Conservation (phyloP, 2,797 vertebrate species). For the Sebastes ruberrimus region DNA sequence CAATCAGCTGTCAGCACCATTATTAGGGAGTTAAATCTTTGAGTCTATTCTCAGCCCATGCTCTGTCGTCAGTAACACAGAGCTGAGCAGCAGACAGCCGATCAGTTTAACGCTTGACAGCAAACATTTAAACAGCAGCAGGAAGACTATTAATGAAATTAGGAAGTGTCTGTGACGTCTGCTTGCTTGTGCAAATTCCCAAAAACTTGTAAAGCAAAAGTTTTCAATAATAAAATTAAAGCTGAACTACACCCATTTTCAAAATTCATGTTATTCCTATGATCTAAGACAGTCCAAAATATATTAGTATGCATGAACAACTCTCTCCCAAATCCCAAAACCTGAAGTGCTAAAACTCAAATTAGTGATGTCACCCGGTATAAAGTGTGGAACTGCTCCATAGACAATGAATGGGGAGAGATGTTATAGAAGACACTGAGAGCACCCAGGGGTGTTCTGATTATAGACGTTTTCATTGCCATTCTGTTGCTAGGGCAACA, state of each 20-base stretch:
- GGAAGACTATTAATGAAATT: constrained; percentile 1
- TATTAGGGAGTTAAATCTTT: constrained; percentile 55
- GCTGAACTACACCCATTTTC: background rate
- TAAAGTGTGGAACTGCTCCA: no score
- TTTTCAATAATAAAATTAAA: background rate
- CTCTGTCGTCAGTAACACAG: constrained; percentile 33
- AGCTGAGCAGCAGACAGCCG: constrained; percentile 45
- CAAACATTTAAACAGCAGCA: constrained; percentile 2
- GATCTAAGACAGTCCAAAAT: background rate
- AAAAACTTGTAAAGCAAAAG: background rate
- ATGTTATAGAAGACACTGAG: no score
- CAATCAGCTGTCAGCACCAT: constrained; percentile 59
- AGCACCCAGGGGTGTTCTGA: no score
- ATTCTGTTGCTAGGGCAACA: no score
- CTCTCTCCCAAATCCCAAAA: background rate
- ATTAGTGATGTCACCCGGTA: no score
- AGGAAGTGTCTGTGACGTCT: background rate
- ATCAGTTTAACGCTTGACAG: background rate
- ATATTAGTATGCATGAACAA: background rate
- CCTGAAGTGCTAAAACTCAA: background rate
- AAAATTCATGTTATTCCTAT: background rate
- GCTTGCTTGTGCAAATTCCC: background rate
- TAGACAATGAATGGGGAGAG: no score
- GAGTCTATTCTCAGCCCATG: constrained; percentile 58
- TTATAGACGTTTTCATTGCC: no score